A percentile compares a stretch with the other conserved stretches of the same genome.
Evolutionary conservation across 1,140 invertebrate genomes (phyloP).

Genomic region (Drosophila kepulauana): DNA sequence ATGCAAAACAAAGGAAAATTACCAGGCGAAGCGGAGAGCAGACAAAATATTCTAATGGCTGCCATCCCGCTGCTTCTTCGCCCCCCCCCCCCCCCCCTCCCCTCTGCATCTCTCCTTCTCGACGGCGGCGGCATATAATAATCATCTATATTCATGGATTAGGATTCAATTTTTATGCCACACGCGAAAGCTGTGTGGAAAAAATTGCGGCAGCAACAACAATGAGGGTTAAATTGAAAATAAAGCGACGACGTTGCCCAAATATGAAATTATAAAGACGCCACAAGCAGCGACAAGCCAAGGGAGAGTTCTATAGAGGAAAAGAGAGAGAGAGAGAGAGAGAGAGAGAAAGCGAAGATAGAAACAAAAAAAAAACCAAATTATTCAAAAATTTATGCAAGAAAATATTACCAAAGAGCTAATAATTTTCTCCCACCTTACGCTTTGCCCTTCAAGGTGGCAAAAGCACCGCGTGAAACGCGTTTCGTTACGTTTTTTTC

Average conservation of each 20-base stretch:
- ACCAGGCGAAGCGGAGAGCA: conserved; percentile 41
- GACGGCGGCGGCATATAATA: conserved; percentile 73
- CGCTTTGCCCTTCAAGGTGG: conserved; percentile 59
- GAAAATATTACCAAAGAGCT: conserved; percentile 85
- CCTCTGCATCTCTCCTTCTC: not conserved
- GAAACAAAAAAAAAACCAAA: conserved; percentile 38
- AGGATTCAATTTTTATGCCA: conserved; percentile 85
- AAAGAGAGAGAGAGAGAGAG: conserved; percentile 5
- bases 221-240: conserved; percentile 84
- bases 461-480: conserved; percentile 70
- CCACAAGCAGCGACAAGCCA: conserved; percentile 26
- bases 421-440: conserved; percentile 78
- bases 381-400: conserved; percentile 84
- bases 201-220: conserved; percentile 46
- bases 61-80: conserved; percentile 65
- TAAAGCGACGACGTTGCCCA: conserved; percentile 64
- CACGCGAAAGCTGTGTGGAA: conserved; percentile 52
- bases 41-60: conserved; percentile 70
- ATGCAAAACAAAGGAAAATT: conserved; percentile 81
- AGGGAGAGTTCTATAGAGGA: not conserved
- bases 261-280: conserved; percentile 58
- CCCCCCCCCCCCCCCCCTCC: too few relatives aligned
- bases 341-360: conserved; percentile 8
- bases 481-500: conserved; percentile 9
- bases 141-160: conserved; percentile 85